Base-by-base conservation (phyloP, 1,140 invertebrate genomes). In the Campoletis sonorensis region DNA sequence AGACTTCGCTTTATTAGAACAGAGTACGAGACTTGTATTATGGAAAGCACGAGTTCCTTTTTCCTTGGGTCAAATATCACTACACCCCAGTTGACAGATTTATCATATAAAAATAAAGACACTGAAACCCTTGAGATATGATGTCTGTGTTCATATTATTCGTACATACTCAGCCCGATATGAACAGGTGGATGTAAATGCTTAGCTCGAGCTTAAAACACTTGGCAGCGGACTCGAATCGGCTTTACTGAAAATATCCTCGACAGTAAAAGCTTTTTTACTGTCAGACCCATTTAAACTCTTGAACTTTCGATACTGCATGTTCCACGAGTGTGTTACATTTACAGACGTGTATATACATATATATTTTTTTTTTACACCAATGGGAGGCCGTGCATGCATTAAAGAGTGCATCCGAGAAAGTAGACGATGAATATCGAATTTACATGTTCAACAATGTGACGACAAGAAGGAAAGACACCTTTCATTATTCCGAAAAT, bases 1-100 rank as follows among this genome's bases (percentile, higher is more conserved):
- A 21, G 18, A 21, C 23, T 76, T 21, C n/a, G 49, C 7, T 76
- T 76, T 58, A 76, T 76, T 76, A 76, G 45, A 76, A 76, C 49
- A 30, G 45, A 30, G 72, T 18, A 37, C 21, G 71, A 49, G 45
- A 51, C 49, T 33, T n/a, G 13, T 76, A 76, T 58, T 76, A 76
- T 26, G 49, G 3, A 58, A 54, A 30, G 1, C 11, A 76, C 15
- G 58, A 76, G 49, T 76, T 58, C 58, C 26, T n/a, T 33, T 73
- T 4, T 16, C 33, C 21, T 27, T 27, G 21, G 45, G 49, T 58
- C 23, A 37, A 76, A 76, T 76, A 33, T 58, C 26, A 33, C 33
- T 26, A 27, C n/a, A 49, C 5, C 10, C 4, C 54, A 23, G 45
- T 21, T 27, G 21, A 2, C 13, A 37, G 71, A 51, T 58, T 21